phyloP scores from a whole-genome alignment of 1,140 invertebrate genomes.

The Bombus polaris region DNA sequence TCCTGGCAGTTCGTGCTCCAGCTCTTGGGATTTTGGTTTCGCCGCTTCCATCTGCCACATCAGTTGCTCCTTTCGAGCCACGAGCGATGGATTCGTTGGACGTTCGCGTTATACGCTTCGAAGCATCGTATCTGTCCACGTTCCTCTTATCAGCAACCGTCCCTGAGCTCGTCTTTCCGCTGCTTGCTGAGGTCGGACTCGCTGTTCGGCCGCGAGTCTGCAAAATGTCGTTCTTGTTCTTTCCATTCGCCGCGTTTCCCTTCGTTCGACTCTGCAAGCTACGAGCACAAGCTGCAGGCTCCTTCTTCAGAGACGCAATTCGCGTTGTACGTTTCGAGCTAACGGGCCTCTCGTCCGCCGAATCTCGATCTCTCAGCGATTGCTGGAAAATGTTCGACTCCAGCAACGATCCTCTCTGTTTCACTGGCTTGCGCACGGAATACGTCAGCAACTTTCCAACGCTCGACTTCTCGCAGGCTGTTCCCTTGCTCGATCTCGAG shows the following conservation, averaged over 20 bases:
- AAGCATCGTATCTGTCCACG: background rate
- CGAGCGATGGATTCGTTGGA: background rate
- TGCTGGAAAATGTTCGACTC: constrained; percentile 28
- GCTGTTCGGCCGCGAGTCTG: background rate
- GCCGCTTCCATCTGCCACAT: too few species aligned
- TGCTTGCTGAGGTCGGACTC: background rate
- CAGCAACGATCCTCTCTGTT: constrained; percentile 31
- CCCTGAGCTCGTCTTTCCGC: background rate
- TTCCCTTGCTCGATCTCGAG: constrained; percentile 22
- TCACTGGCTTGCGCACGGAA: background rate
- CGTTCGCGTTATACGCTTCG: background rate
- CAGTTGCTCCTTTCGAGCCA: background rate
- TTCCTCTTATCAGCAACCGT: too few species aligned
- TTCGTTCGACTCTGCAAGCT: background rate
- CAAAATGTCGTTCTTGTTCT: background rate
- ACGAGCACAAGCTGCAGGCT: too few species aligned
- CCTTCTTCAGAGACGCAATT: background rate
- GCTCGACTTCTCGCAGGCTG: background rate
- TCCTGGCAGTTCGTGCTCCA: background rate
- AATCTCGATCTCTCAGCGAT: background rate
- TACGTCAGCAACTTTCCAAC: constrained; percentile 21
- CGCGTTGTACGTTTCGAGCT: background rate
- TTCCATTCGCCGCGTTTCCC: too few species aligned
- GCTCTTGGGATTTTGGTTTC: background rate
- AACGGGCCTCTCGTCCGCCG: background rate